These are phyloP conservation scores for Limnephilus marmoratus DNA, from an alignment of 2,888 invertebrate species.

Conservation along the genomic window DNA sequence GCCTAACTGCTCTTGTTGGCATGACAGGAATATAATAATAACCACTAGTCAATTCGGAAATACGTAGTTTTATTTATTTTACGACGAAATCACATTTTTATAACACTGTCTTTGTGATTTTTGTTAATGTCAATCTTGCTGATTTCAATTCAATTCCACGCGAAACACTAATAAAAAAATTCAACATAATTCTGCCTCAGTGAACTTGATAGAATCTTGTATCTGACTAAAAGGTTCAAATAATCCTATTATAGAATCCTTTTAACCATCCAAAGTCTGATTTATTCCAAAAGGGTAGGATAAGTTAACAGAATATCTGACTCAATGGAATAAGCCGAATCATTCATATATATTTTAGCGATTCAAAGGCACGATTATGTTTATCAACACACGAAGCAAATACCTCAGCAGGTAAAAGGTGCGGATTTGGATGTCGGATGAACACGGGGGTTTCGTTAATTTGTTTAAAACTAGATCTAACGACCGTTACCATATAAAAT, in stretches of 20 bases:
- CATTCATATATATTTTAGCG: conserved; percentile 22
- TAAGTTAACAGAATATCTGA: conserved; percentile 34
- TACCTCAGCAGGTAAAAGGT: not conserved
- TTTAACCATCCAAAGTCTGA: conserved; percentile 28
- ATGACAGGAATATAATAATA: not conserved
- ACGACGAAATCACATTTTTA: not conserved
- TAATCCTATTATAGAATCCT: conserved; percentile 41
- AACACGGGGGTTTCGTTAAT: conserved; percentile 7
- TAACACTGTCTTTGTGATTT: not conserved
- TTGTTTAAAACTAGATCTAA: conserved; percentile 31
- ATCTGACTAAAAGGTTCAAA: conserved; percentile 29
- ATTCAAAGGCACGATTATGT: not conserved
- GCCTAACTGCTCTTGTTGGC: too few relatives aligned
- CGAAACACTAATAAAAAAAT: not conserved
- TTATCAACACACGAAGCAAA: not conserved
- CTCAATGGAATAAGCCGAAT: conserved; percentile 21
- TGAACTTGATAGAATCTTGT: conserved; percentile 19
- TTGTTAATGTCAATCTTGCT: not conserved
- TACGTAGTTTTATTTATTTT: not conserved
- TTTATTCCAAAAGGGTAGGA: conserved; percentile 1
- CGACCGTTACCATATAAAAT: not conserved
- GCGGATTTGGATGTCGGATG: not conserved
- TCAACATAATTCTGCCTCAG: conserved; percentile 11
- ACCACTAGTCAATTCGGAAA: not conserved
- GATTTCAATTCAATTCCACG: not conserved